phyloP scores from a whole-genome alignment of 1,140 invertebrate species.

The Drosophila pachea region DNA sequence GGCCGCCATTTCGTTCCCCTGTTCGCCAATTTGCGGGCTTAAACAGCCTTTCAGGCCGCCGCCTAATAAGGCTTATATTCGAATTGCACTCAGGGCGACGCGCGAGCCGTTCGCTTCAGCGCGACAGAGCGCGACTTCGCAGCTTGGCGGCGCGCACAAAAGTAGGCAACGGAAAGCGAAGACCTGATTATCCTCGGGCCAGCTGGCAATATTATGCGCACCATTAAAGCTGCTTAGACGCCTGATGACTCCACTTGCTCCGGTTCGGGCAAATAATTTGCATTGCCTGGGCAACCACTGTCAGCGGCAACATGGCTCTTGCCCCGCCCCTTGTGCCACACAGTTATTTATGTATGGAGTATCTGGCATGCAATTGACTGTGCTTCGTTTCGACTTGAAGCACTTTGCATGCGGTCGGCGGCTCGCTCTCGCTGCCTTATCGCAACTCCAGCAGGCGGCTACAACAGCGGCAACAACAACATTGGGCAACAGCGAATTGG shows the following conservation, averaged over 20 bases:
- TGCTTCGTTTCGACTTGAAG: constrained; percentile 11
- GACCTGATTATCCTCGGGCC: constrained; percentile 35
- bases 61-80: constrained; percentile 57
- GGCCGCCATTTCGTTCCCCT: constrained; percentile 12
- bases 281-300: constrained; percentile 28
- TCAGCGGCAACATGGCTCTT: constrained; percentile 17
- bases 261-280: constrained; percentile 23
- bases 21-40: constrained; percentile 33
- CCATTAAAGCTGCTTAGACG: constrained; percentile 66
- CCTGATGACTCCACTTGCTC: constrained; percentile 46
- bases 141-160: constrained; percentile 33
- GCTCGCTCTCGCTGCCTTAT: constrained; percentile 52
- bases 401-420: constrained; percentile 31
- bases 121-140: constrained; percentile 39
- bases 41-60: not conserved
- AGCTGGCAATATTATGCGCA: constrained; percentile 43
- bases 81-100: constrained; percentile 65
- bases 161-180: constrained; percentile 57
- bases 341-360: constrained; percentile 1
- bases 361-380: constrained; percentile 37
- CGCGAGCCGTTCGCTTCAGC: no score
- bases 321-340: no score
- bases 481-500: constrained; percentile 56
- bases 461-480: constrained; percentile 13
- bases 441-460: constrained; percentile 35